A percentile compares a stretch with the other conserved stretches of the same genome.
Conservation (phyloP, 1,140 invertebrate genomes). For the Melanaphis sacchari region DNA sequence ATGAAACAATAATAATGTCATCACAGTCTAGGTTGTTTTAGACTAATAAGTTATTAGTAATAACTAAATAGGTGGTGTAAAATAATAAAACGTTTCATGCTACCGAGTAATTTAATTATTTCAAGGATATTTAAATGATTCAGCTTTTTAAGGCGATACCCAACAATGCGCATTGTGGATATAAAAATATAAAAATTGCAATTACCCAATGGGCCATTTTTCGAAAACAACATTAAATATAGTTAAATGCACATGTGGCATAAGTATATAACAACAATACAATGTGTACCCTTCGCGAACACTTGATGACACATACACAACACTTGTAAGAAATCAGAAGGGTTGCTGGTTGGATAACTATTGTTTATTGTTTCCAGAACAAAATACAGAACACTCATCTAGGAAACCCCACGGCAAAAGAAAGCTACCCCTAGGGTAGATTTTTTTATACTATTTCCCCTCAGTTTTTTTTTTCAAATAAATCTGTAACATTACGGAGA, state of each 20-base stretch:
- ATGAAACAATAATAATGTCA: slow-evolving; percentile 11
- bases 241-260: slow-evolving; percentile 22
- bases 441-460: not conserved
- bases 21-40: not conserved
- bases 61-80: not conserved
- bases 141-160: not conserved
- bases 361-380: slow-evolving; percentile 37
- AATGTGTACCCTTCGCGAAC: not conserved
- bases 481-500: not conserved
- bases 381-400: not conserved
- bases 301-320: slow-evolving; percentile 42
- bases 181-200: slow-evolving; percentile 17
- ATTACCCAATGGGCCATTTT: slow-evolving; percentile 11
- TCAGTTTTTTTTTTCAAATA: not conserved
- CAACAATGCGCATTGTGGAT: not conserved
- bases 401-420: slow-evolving; percentile 32
- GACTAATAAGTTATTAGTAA: too few relatives aligned
- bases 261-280: not conserved
- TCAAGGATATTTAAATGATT: slow-evolving; percentile 32
- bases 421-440: not conserved
- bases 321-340: slow-evolving; percentile 56
- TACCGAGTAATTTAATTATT: not conserved
- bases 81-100: not conserved
- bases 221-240: slow-evolving; percentile 11
- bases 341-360: slow-evolving; percentile 29